Percentiles rank a stretch among this genome's conserved stretches.
Evolutionary conservation across 2,888 invertebrate genomes (phyloP).

Genomic region (Sphecodes monilicornis): DNA sequence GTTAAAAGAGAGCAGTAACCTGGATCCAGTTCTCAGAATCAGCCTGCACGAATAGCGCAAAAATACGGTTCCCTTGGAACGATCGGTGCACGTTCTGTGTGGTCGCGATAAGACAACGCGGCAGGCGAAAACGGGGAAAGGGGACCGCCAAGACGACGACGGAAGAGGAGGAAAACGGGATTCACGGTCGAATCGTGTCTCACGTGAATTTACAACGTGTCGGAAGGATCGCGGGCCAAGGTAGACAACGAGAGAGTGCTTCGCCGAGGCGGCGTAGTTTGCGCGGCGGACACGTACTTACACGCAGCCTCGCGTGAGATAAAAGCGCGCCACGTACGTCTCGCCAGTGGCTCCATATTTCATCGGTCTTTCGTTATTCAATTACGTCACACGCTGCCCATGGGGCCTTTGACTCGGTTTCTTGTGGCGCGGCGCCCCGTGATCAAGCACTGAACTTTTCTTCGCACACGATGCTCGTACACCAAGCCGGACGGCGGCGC

Average conservation of each 20-base stretch:
- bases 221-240: neutral
- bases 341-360: conserved; percentile 43
- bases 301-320: conserved; percentile 16
- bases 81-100: neutral
- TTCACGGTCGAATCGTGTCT: conserved; percentile 12
- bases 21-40: too few relatives aligned
- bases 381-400: conserved; percentile 49
- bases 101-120: neutral
- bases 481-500: neutral
- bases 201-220: conserved; percentile 35
- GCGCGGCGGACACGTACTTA: neutral
- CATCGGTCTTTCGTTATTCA: conserved; percentile 59
- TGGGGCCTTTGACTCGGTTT: conserved; percentile 40
- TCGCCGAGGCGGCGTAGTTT: conserved; percentile 11
- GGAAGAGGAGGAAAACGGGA: neutral
- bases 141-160: neutral
- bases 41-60: too few relatives aligned
- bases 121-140: neutral
- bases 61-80: too few relatives aligned
- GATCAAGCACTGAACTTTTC: conserved; percentile 5
- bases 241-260: conserved; percentile 10
- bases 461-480: neutral
- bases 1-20: too few relatives aligned
- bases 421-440: conserved; percentile 5
- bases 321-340: conserved; percentile 15